Percentiles rank a stretch among this genome's conserved stretches.
phyloP scores from a whole-genome alignment of 2,797 vertebrate species.

The Gadopsis marmoratus region DNA sequence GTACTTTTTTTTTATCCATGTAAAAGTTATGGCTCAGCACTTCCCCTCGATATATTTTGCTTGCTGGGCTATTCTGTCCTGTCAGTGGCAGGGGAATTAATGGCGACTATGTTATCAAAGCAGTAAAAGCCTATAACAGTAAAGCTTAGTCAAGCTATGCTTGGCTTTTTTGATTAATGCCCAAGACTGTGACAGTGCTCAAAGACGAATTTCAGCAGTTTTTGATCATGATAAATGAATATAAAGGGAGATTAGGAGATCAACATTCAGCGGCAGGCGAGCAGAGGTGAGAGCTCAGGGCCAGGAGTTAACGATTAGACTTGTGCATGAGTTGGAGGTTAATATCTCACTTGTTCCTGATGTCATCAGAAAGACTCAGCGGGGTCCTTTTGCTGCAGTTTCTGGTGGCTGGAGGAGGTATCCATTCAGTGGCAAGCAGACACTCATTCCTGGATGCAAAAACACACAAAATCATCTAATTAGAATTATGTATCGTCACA shows the following conservation, averaged over 20 bases:
- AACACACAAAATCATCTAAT: background rate
- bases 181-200: conserved; percentile 45
- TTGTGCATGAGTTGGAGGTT: conserved; percentile 3
- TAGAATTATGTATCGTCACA: background rate
- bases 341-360: conserved; percentile 68
- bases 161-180: conserved; percentile 70
- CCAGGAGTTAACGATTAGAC: conserved; percentile 11
- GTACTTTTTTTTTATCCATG: conserved; percentile 48
- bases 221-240: conserved; percentile 50
- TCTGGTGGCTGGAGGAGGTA: conserved; percentile 76
- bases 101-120: conserved; percentile 63
- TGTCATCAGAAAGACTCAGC: conserved; percentile 65
- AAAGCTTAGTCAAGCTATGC: conserved; percentile 72
- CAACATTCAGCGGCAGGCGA: background rate
- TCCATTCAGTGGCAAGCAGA: conserved; percentile 64
- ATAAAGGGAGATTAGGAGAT: conserved; percentile 29
- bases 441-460: conserved; percentile 70
- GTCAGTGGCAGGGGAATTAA: conserved; percentile 67
- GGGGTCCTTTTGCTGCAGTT: conserved; percentile 62
- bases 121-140: conserved; percentile 60
- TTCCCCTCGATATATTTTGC: conserved; percentile 61
- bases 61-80: conserved; percentile 64
- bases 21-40: conserved; percentile 68
- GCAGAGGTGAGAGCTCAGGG: conserved; percentile 33
- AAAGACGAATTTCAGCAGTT: conserved; percentile 59